Evolutionary conservation across 2,888 invertebrate species (phyloP).

Genomic region (Cephus sareptanus): DNA sequence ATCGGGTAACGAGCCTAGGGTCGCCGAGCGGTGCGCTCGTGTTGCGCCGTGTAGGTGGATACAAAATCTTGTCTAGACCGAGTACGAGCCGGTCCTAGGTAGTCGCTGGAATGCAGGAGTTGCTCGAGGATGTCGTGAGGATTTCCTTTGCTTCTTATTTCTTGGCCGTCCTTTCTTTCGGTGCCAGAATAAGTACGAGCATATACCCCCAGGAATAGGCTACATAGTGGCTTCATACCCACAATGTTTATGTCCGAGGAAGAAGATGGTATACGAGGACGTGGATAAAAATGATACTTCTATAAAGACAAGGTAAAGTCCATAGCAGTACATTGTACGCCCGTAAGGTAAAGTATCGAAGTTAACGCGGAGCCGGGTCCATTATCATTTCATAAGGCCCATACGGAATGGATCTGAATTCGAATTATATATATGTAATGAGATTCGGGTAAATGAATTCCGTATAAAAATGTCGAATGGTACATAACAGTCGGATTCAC

Average conservation of each 20-base stretch:
- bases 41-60: not conserved
- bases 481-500: not conserved
- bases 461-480: not conserved
- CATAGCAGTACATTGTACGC: not conserved
- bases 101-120: conserved; percentile 3
- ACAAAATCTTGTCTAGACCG: conserved; percentile 5
- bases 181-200: not conserved
- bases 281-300: not conserved
- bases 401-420: not conserved
- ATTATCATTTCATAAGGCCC: not conserved
- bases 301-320: not conserved
- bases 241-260: not conserved
- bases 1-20: not conserved
- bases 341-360: not conserved
- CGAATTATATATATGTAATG: not conserved
- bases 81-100: not conserved
- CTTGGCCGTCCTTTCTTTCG: not conserved
- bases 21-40: not conserved
- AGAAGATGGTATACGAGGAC: not conserved
- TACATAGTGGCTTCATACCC: not conserved
- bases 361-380: not conserved
- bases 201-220: not conserved
- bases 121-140: not conserved
- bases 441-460: not conserved
- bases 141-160: not conserved